These are phyloP conservation scores for Crotalus horridus DNA, from an alignment of 2,113 vertebrate genomes.

Conservation along the genomic window DNA sequence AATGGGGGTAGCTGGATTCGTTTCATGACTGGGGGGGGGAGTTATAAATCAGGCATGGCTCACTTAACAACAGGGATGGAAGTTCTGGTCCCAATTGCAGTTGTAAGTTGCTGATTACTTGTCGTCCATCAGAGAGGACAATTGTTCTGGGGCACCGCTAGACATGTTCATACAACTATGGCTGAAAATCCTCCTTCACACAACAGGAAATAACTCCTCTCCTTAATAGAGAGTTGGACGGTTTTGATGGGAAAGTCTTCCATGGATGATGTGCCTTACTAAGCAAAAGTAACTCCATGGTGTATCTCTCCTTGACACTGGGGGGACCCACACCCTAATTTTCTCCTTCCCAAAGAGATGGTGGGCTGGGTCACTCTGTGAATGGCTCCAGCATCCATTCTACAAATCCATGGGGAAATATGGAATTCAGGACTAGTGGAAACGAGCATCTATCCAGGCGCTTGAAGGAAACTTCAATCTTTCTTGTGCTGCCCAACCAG, in stretches of 20 bases:
- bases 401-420: neutral
- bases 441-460: neutral
- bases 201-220: neutral
- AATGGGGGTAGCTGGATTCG: neutral
- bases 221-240: neutral
- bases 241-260: neutral
- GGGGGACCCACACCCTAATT: neutral
- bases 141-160: neutral
- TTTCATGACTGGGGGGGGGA: neutral
- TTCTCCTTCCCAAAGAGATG: neutral
- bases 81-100: neutral
- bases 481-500: neutral
- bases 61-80: neutral
- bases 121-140: neutral
- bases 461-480: neutral
- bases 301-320: too few relatives aligned
- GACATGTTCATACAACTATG: neutral
- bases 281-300: neutral
- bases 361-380: neutral
- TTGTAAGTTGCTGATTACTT: neutral
- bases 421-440: neutral
- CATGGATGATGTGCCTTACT: neutral
- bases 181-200: neutral
- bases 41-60: neutral
- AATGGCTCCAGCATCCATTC: neutral